Evolutionary conservation across 1,140 invertebrate species (phyloP).

Genomic region (Scylla paramamosain): DNA sequence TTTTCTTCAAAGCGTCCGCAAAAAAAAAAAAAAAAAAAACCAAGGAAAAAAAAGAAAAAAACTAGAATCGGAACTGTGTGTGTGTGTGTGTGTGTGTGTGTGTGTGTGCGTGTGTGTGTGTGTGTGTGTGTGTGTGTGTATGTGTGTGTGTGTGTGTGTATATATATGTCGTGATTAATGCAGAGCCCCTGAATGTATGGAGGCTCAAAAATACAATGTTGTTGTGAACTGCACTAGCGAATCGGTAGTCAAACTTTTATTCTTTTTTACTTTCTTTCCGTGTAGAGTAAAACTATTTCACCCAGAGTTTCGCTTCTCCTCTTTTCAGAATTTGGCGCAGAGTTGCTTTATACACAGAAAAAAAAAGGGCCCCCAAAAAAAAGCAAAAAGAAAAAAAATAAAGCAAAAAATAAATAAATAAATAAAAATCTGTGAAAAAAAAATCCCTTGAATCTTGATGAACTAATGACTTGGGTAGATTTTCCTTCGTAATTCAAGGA

Average conservation of each 20-base stretch:
- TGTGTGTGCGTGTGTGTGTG: neutral
- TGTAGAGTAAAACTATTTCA: neutral
- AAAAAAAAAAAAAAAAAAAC: too few species aligned
- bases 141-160: slow-evolving; percentile 12
- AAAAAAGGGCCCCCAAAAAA: neutral
- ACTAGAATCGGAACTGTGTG: too few species aligned
- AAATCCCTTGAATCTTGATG: neutral
- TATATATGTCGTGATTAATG: neutral
- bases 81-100: neutral
- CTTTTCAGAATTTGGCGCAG: neutral
- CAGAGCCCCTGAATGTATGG: neutral
- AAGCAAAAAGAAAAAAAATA: neutral
- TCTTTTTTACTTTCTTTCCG: neutral
- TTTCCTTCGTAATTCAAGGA: neutral
- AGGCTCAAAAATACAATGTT: neutral
- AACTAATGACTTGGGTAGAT: neutral
- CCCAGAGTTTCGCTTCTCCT: neutral
- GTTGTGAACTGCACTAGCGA: neutral
- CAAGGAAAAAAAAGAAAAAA: too few species aligned
- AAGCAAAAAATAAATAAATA: neutral
- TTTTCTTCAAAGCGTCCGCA: too few species aligned
- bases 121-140: neutral
- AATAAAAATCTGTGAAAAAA: neutral
- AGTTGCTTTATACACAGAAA: neutral
- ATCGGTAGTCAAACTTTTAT: neutral